A percentile compares a stretch with the other conserved stretches of the same genome.
Evolutionary conservation across 1,140 invertebrate genomes (phyloP).

Genomic region (Cryptotermes secundus): DNA sequence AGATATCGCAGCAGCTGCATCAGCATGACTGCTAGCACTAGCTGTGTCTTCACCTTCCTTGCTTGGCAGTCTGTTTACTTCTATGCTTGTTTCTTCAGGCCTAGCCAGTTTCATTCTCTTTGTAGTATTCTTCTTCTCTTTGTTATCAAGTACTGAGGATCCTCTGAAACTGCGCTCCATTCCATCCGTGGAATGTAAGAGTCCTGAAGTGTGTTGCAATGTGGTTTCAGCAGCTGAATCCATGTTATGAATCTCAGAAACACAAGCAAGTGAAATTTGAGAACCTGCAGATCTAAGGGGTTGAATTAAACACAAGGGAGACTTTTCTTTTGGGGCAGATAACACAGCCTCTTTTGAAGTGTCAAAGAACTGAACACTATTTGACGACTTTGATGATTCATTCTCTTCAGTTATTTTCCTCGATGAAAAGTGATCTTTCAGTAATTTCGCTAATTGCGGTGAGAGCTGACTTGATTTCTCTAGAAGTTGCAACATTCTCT

Average conservation of each 20-base stretch:
- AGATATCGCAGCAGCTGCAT: too few relatives aligned
- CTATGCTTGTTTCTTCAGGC: neutral
- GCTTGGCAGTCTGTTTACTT: neutral
- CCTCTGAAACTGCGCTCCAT: neutral
- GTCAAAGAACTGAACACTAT: neutral
- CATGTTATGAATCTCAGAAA: neutral
- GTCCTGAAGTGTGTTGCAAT: neutral
- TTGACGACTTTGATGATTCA: neutral
- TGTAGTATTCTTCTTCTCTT: neutral
- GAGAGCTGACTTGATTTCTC: constrained; percentile 24
- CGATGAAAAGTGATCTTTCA: constrained; percentile 21
- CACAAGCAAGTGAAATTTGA: neutral
- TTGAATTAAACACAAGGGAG: neutral
- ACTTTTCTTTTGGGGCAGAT: neutral
- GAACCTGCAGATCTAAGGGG: neutral
- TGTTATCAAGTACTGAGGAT: neutral
- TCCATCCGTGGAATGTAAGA: neutral
- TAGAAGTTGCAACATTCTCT: constrained; percentile 24
- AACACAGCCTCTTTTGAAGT: neutral
- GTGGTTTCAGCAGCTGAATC: neutral
- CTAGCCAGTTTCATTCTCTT: neutral
- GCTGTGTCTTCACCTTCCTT: neutral
- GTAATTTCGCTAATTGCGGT: constrained; percentile 20
- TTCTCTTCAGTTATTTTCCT: neutral
- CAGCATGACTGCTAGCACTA: neutral